A percentile compares a stretch with the other conserved stretches of the same genome.
phyloP scores from a whole-genome alignment of 2,797 vertebrate genomes.

The Spinibarbus caldwelli region DNA sequence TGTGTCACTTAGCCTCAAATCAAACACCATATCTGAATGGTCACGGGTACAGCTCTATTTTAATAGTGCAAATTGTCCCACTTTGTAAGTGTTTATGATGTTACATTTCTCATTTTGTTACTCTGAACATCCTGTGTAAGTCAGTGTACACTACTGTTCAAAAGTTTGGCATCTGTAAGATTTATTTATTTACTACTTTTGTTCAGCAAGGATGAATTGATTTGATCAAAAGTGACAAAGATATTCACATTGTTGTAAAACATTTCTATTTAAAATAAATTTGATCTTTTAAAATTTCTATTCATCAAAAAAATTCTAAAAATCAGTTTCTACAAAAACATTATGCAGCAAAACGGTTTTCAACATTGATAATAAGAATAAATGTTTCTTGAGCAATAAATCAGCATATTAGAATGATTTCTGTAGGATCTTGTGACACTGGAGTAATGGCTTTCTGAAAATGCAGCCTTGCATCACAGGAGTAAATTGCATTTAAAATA shows the following conservation, averaged over 20 bases:
- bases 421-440: background rate
- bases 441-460: no score
- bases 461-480: background rate
- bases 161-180: background rate
- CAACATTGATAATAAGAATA: no score
- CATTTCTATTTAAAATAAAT: background rate
- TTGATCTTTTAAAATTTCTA: background rate
- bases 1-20: conserved; percentile 10
- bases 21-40: no score
- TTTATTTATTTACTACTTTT: background rate
- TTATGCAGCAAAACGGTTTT: background rate
- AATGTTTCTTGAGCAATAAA: background rate
- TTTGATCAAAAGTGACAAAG: background rate
- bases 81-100: conserved; percentile 22
- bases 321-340: background rate
- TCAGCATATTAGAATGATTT: background rate
- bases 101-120: conserved; percentile 28
- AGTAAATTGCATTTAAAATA: background rate
- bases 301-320: background rate
- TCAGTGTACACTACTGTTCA: conserved; percentile 17
- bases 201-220: background rate
- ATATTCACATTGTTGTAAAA: no score
- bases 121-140: background rate
- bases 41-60: conserved; percentile 47
- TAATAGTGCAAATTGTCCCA: conserved; percentile 15